These are phyloP conservation scores for Agonopterix subpropinquella DNA, from an alignment of 2,888 invertebrate species.

Conservation along the genomic window DNA sequence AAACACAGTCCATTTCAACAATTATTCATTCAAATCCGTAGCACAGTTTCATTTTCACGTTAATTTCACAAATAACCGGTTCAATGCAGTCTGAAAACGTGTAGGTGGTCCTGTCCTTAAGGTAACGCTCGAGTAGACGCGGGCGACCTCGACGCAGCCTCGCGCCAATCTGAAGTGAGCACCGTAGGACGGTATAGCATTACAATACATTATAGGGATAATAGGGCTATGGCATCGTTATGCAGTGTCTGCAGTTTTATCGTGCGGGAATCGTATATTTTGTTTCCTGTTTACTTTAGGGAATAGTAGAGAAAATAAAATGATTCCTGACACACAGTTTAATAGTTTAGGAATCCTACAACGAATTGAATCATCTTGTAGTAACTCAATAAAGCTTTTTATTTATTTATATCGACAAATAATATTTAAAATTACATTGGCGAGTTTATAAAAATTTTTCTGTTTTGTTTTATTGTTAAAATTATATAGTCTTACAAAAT, in stretches of 20 bases:
- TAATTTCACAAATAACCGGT: neutral
- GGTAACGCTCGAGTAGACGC: slow-evolving; percentile 10
- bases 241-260: neutral
- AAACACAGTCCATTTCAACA: neutral
- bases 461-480: no score
- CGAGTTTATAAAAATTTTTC: no score
- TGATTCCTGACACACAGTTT: no score
- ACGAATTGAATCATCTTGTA: no score
- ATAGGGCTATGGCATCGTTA: slow-evolving; percentile 4
- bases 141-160: slow-evolving; percentile 25
- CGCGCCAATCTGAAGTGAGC: slow-evolving; percentile 26
- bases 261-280: no score
- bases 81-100: neutral
- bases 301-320: no score
- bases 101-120: neutral
- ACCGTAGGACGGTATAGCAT: slow-evolving; percentile 9
- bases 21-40: neutral
- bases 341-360: no score
- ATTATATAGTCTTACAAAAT: no score
- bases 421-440: no score
- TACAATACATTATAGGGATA: slow-evolving; percentile 11
- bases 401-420: no score
- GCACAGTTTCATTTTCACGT: neutral
- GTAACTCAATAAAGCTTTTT: no score
- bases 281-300: no score